Percentiles rank a stretch among this genome's conserved stretches.
Conservation (phyloP, 2,888 invertebrate genomes). For the Drosophila meridionalis region DNA sequence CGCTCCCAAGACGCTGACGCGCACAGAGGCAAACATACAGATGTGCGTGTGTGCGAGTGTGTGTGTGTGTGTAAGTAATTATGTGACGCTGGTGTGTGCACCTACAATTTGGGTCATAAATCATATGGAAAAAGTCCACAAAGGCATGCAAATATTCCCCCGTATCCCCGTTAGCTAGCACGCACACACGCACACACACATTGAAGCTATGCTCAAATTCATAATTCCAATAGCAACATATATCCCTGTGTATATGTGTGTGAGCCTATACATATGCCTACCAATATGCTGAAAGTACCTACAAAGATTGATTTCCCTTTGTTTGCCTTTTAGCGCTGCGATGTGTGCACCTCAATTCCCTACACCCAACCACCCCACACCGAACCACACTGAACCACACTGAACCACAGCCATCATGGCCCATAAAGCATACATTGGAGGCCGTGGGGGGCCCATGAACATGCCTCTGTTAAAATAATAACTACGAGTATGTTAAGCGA, state of each 20-base stretch:
- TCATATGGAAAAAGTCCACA: slow-evolving; percentile 77
- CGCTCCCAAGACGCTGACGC: slow-evolving; percentile 45
- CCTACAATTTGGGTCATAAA: slow-evolving; percentile 76
- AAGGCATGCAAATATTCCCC: slow-evolving; percentile 72
- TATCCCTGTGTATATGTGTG: slow-evolving; percentile 21
- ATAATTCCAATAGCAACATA: slow-evolving; percentile 24
- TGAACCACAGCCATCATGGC: slow-evolving; percentile 12
- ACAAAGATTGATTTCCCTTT: slow-evolving; percentile 76
- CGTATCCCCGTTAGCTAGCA: slow-evolving; percentile 40
- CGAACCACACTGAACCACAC: not conserved
- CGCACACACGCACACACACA: slow-evolving; percentile 1
- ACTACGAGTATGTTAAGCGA: slow-evolving; percentile 45
- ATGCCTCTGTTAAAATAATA: slow-evolving; percentile 62
- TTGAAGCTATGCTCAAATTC: slow-evolving; percentile 22
- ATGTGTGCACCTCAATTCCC: slow-evolving; percentile 63
- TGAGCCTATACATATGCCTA: slow-evolving; percentile 33
- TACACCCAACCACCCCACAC: not conserved
- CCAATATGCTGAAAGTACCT: slow-evolving; percentile 54
- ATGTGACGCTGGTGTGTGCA: slow-evolving; percentile 41
- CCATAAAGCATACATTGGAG: slow-evolving; percentile 43
- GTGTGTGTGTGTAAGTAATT: slow-evolving; percentile 46
- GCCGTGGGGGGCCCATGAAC: slow-evolving; percentile 62
- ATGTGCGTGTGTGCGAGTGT: slow-evolving; percentile 8
- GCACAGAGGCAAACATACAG: slow-evolving; percentile 20
- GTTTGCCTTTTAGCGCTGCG: slow-evolving; percentile 69